These are phyloP conservation scores for Lasius platythorax DNA, from an alignment of 2,888 invertebrate species.

Conservation along the genomic window DNA sequence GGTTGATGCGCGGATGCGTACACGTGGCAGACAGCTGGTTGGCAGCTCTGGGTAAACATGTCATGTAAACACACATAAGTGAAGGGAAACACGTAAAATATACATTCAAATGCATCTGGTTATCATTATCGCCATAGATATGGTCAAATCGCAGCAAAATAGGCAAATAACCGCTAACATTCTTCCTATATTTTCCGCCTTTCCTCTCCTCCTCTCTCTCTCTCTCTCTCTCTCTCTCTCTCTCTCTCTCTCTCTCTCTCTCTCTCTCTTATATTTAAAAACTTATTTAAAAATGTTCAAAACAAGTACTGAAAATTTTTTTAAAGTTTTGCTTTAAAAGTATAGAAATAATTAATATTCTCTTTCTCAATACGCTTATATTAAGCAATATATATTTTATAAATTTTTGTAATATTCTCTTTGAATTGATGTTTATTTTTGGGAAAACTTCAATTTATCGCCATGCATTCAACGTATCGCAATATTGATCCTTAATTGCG, in stretches of 20 bases:
- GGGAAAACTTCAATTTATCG: background rate
- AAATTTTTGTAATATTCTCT: background rate
- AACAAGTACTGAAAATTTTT: background rate
- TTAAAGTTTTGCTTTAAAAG: background rate
- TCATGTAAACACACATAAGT: constrained; percentile 50
- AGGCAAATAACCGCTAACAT: background rate
- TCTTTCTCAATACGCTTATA: background rate
- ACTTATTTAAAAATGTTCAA: background rate
- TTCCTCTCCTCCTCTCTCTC: too few species aligned
- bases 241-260: too few species aligned
- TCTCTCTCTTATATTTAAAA: background rate
- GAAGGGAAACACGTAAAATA: constrained; percentile 42
- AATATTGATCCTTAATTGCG: constrained; percentile 64
- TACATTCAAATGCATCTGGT: constrained; percentile 53
- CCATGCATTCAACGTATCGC: background rate
- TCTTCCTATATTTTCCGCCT: background rate
- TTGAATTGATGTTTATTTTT: background rate
- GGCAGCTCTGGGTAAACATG: constrained; percentile 26
- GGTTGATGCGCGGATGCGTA: constrained; percentile 13
- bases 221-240: too few species aligned
- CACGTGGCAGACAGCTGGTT: constrained; percentile 30
- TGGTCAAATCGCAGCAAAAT: background rate
- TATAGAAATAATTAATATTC: background rate
- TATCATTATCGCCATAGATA: constrained; percentile 16
- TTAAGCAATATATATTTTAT: background rate